Evolutionary conservation across 2,113 vertebrate species (phyloP), one percentile per base, ranked within the genome.

Genomic region (Xenopus laevis): DNA sequence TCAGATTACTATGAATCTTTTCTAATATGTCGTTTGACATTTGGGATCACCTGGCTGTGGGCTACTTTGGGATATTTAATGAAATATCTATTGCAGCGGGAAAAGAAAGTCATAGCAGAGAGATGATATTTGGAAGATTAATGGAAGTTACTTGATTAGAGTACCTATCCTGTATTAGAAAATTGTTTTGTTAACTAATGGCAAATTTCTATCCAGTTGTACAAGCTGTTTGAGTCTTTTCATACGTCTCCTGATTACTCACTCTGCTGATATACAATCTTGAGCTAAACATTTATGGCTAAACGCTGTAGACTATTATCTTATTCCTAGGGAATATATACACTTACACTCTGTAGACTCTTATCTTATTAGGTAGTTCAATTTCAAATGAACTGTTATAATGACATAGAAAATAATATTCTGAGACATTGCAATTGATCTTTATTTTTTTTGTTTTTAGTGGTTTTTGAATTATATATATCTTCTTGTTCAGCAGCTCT

Each of bases 21-120:
- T 67, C 71, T 86, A 87, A 87, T 84, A 77, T 86, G 82, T 81
- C 83, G 80, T 81, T 81, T 88, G 87, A 82, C 76, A 85, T 88
- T 89, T 86, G 79, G 83, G 85, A 84, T 82, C 85, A 82, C 82
- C 85, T 84, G 77, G 52, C 83, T 88, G 68, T 74, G 53, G 80
- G 82, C 80, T 77, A 79, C 55, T 65, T 86, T 84, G 87, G 83
- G 86, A 83, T 88, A 86, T 84, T 79, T 86, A 83, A 84, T 88
- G 77, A 84, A 87, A 85, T 87, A 88, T 88, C 87, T 86, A 88
- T 86, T 79, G 81, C 79, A 83, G 82, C 59, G 68, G 57, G 72
- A 64, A 84, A 71, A 81, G 71, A 77, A 86, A 69, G 57, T 77
- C 81, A 79, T 78, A 82, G 46, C 66, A 62, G 16, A 27, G 68